Evolutionary conservation across 1,140 invertebrate genomes (phyloP), one percentile per base, ranked within the genome.

Genomic region (Drosophila aff.): DNA sequence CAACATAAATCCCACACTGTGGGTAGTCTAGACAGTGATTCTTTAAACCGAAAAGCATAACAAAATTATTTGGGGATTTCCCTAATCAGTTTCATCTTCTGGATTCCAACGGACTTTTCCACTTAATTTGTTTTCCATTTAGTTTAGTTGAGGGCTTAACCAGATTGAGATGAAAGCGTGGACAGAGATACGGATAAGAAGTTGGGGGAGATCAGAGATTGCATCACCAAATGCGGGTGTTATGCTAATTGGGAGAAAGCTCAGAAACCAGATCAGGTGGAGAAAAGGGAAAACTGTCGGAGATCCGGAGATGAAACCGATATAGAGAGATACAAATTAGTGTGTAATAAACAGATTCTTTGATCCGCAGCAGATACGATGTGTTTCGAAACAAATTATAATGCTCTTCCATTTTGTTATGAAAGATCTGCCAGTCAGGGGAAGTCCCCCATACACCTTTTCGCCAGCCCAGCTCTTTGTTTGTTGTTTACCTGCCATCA

Each of bases 171-270:
- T 46, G 67, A 69, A 69, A 57, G 67, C 65, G 65, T 71, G 31
- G 44, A 33, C 2, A 13, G n/a, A 36, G 49, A 38, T 9, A 33
- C 9, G 40, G 21, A 36, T n/a, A 36, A 33, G 11, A 38, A 52
- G 26, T 49, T 16, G 60, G 46, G 10, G 11, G 11, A 33, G 13
- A 40, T 49, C 60, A 28, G 31, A 44, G 18, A 38, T 68, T 67
- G 46, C 67, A 23, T 71, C 64, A 71, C 31, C 10, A 26, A 49
- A 71, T 72, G 69, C 65, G 69, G 69, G 66, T 72, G 69, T 47
- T 72, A 72, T 72, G 66, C 21, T 72, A 72, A 72, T 72, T 71
- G 28, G 44, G 66, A 47, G 65, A 72, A 72, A 72, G 69, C 43
- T 26, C 2, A 16, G 66, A 58, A 71, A 72, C 47, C 46, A 68